Base-by-base conservation (phyloP, 2,888 invertebrate species). In the Didymodactylos carnosus region DNA sequence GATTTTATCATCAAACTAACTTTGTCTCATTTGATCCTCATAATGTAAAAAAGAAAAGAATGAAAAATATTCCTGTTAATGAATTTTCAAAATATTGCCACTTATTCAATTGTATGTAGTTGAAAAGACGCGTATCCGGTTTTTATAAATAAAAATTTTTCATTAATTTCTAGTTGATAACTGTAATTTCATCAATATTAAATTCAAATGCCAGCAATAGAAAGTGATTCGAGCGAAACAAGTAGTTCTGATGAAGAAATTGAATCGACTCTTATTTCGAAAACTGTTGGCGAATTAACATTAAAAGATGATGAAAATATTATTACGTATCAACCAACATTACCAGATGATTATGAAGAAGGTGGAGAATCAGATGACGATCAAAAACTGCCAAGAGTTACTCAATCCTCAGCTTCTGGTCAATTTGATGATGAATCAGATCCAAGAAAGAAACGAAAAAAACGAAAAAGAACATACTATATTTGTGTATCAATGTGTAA, bases 401-500 rank as follows among this genome's bases (percentile, higher is more conserved):
- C 4, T 35, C 62, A 27, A 35, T 62, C 62, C 29, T 62, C 62
- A 3, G 25, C 35, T n/a, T 62, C 62, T 7, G 62, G 62, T 3
- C 29, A 29, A 19, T 5, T 35, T 19, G 62, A 62, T n/a, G 62
- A 62, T 35, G 62, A 62, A 27, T 8, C 8, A 35, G 14, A 35
- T 7, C 19, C 19, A 10, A 62, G 25, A 35, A 62, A 62, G 10
- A 10, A 19, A 62, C 35, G n/a, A 62, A 62, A 62, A 62, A 62
- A 62, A 19, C 62, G 62, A 35, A 62, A 62, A 35, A 62, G 62
- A 62, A n/a, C 11, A 35, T 35, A 35, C 11, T 62, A 62, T n/a
- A 75, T 75, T 25, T 72, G 72, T 75, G 49, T 75, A n/a, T 62
- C 72, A 1, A 69, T 49, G 39, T 73, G 73, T 13, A 75, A 75